Percentiles rank a stretch among this genome's conserved stretches.
Evolutionary conservation across 2,113 vertebrate species (phyloP).

Genomic region (Gopherus evgoodei): DNA sequence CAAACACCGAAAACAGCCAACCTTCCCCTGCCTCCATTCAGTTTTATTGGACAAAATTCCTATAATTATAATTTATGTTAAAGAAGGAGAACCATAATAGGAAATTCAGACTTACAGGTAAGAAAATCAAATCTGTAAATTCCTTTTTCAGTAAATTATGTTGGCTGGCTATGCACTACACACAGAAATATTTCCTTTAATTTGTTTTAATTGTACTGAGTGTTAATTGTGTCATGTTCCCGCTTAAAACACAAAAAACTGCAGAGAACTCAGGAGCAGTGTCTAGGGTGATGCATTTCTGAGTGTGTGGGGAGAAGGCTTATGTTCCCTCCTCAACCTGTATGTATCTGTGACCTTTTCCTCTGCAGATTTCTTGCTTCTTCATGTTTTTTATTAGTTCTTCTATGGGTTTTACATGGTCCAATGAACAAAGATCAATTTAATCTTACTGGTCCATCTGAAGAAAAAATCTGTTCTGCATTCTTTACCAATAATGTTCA

Average conservation of each 20-base stretch:
- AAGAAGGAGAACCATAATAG: neutral
- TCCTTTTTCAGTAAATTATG: neutral
- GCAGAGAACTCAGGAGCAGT: neutral
- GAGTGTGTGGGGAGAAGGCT: neutral
- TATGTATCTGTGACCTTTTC: conserved; percentile 38
- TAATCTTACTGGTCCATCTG: conserved; percentile 47
- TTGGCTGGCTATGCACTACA: neutral
- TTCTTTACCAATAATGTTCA: neutral
- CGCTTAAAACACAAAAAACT: conserved; percentile 11
- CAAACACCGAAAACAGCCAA: too few relatives aligned
- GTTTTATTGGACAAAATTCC: neutral
- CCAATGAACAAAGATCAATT: conserved; percentile 41
- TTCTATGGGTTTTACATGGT: conserved; percentile 54
- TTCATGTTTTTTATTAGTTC: conserved; percentile 14
- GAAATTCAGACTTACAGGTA: neutral
- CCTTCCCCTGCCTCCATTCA: neutral
- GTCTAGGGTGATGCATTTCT: neutral
- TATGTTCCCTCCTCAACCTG: neutral
- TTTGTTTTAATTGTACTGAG: neutral
- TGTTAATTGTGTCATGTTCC: neutral
- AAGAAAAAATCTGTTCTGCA: conserved; percentile 30
- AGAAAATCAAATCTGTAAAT: neutral
- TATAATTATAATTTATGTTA: neutral
- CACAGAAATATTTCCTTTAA: neutral
- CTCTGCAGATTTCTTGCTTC: neutral